These are phyloP conservation scores for Nomada fucata DNA, from an alignment of 2,888 invertebrate genomes.

Conservation along the genomic window DNA sequence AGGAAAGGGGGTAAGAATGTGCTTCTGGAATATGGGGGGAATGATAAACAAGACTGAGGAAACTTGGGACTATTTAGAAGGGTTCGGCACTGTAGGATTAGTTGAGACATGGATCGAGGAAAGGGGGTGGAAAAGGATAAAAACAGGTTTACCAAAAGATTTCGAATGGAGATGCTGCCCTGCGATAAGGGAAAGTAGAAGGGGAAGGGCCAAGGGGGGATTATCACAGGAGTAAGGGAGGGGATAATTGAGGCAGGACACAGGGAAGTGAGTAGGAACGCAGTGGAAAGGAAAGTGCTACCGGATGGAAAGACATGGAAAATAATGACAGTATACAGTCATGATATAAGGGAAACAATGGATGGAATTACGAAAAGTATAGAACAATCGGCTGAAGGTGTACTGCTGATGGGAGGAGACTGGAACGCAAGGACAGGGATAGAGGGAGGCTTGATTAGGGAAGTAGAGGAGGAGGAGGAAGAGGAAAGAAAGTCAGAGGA, in stretches of 20 bases:
- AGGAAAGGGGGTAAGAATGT: too few relatives aligned
- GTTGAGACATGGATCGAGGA: conserved; percentile 2
- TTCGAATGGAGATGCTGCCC: not conserved
- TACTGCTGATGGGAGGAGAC: not conserved
- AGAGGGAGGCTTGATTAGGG: not conserved
- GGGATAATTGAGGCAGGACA: too few relatives aligned
- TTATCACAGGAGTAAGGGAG: too few relatives aligned
- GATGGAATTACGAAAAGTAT: not conserved
- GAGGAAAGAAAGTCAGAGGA: not conserved
- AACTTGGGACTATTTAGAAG: too few relatives aligned
- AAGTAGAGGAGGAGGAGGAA: not conserved
- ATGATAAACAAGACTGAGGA: too few relatives aligned
- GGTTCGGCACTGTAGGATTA: not conserved
- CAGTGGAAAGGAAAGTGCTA: too few relatives aligned
- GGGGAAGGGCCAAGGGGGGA: not conserved
- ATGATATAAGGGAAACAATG: too few relatives aligned
- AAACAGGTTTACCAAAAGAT: not conserved
- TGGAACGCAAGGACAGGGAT: conserved; percentile 8
- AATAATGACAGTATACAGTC: too few relatives aligned
- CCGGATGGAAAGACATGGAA: too few relatives aligned
- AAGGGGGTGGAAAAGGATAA: not conserved
- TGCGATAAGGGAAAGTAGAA: not conserved
- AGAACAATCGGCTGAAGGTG: not conserved
- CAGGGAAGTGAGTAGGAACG: too few relatives aligned
- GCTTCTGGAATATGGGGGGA: too few relatives aligned